Evolutionary conservation across 2,888 invertebrate species (phyloP).

Genomic region (Acrobeloides nanus): DNA sequence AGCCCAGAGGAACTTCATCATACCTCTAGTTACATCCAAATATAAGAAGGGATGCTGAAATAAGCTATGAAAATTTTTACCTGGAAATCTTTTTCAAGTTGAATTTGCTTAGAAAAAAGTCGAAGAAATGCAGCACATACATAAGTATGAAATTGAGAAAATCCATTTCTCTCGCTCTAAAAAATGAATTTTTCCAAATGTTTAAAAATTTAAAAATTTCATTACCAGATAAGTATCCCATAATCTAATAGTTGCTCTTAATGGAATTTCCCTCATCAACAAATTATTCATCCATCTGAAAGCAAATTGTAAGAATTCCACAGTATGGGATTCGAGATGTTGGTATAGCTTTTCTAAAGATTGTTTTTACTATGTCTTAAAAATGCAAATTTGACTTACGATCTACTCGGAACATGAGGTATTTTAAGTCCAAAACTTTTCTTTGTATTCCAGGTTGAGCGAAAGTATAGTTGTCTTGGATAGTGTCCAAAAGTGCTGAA

Average conservation of each 20-base stretch:
- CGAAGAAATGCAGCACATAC: conserved; percentile 97
- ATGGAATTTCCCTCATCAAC: conserved; percentile 87
- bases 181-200: conserved; percentile 21
- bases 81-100: conserved; percentile 90
- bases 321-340: conserved; percentile 82
- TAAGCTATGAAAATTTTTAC: too few relatives aligned
- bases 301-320: conserved; percentile 96
- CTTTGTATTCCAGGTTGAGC: conserved; percentile 98
- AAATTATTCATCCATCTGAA: conserved; percentile 99
- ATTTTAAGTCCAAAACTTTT: conserved; percentile 90
- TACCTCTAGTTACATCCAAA: too few relatives aligned
- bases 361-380: background rate
- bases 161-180: conserved; percentile 72
- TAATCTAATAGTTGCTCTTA: conserved; percentile 87
- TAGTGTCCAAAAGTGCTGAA: conserved; percentile 84
- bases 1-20: too few relatives aligned
- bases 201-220: background rate
- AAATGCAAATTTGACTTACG: conserved; percentile 60
- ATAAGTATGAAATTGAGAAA: conserved; percentile 93
- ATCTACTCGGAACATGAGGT: conserved; percentile 89
- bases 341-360: conserved; percentile 71
- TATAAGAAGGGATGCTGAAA: too few relatives aligned
- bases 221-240: conserved; percentile 96
- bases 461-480: conserved; percentile 94
- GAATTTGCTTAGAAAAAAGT: conserved; percentile 80